Evolutionary conservation across 1,140 invertebrate species (phyloP).

Genomic region (Phortica variegata): DNA sequence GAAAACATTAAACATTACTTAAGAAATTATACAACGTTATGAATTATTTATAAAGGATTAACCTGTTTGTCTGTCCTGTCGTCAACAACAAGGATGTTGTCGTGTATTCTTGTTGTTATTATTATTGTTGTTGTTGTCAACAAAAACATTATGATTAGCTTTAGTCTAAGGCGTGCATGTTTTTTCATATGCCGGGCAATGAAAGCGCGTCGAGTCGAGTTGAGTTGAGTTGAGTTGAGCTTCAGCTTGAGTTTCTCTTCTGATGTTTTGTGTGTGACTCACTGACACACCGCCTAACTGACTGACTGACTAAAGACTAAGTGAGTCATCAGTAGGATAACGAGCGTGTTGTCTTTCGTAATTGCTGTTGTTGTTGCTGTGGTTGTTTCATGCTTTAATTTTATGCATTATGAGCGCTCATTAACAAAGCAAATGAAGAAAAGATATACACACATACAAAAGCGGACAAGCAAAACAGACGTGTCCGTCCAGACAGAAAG

Average conservation of each 20-base stretch:
- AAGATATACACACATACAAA: neutral
- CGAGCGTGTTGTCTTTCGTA: slow-evolving; percentile 31
- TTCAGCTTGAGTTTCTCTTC: too few relatives aligned
- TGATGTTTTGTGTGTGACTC: too few relatives aligned
- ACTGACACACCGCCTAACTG: neutral
- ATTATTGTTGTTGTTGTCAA: too few relatives aligned
- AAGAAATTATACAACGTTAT: slow-evolving; percentile 8
- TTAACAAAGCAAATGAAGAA: slow-evolving; percentile 49
- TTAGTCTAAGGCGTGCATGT: too few relatives aligned
- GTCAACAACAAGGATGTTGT: slow-evolving; percentile 23
- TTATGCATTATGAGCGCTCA: slow-evolving; percentile 45
- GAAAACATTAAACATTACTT: too few relatives aligned
- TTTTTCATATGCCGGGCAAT: too few relatives aligned
- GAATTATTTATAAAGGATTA: slow-evolving; percentile 51
- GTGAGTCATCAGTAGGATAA: slow-evolving; percentile 22
- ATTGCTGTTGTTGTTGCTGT: slow-evolving; percentile 35
- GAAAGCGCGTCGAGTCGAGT: too few relatives aligned
- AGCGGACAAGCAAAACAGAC: slow-evolving; percentile 16
- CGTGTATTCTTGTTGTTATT: too few relatives aligned
- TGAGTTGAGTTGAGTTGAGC: too few relatives aligned
- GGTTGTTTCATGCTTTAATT: slow-evolving; percentile 31
- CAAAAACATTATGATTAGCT: too few relatives aligned
- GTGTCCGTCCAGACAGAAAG: too few relatives aligned
- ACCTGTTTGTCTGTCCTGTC: slow-evolving; percentile 6
- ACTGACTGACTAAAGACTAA: neutral